Percentiles rank a stretch among this genome's conserved stretches.
Evolutionary conservation across 2,113 vertebrate species (phyloP).

Genomic region (Diadophis punctatus): DNA sequence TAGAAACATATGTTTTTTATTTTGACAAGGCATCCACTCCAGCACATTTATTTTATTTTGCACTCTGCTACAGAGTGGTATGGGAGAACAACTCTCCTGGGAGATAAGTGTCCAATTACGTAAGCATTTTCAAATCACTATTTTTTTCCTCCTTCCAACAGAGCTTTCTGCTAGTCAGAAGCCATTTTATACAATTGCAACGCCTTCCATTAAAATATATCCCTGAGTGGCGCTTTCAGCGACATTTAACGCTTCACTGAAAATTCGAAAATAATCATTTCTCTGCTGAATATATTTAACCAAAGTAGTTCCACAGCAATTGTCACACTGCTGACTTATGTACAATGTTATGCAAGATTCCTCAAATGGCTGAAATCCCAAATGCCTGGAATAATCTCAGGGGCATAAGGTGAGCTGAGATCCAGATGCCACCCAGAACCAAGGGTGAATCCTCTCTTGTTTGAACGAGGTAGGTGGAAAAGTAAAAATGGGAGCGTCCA

Average conservation of each 20-base stretch:
- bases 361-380: not conserved
- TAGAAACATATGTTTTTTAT: not conserved
- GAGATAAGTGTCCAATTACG: not conserved
- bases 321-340: not conserved
- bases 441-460: conserved; percentile 2
- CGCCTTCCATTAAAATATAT: not conserved
- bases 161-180: not conserved
- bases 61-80: not conserved
- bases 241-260: not conserved
- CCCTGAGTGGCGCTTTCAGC: not conserved
- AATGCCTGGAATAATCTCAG: not conserved
- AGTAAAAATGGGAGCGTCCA: not conserved
- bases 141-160: not conserved
- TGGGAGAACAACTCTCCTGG: not conserved
- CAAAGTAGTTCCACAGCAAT: not conserved
- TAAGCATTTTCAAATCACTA: not conserved
- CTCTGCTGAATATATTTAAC: not conserved
- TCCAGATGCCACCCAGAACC: not conserved
- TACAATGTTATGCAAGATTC: not conserved
- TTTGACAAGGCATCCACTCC: not conserved
- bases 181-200: not conserved
- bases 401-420: not conserved
- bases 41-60: not conserved
- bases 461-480: not conserved
- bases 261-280: not conserved